Percentiles rank a stretch among this genome's conserved stretches.
phyloP scores from a whole-genome alignment of 2,888 invertebrate genomes.

The Ditylenchus weischeri region DNA sequence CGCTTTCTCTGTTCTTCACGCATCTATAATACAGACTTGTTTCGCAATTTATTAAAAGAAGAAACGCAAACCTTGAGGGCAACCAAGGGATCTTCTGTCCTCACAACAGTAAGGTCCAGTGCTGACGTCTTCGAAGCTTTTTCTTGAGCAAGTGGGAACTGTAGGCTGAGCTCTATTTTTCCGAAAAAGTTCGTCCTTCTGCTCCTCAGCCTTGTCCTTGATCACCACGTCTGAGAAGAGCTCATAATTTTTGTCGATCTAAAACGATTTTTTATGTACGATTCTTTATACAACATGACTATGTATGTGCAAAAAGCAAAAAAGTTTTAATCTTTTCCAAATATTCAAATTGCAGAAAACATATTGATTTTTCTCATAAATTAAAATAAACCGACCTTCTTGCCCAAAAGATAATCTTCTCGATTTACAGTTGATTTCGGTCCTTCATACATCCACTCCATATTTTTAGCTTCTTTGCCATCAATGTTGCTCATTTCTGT shows the following conservation, averaged over 20 bases:
- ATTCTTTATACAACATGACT: no score
- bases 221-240: constrained; percentile 53
- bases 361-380: background rate
- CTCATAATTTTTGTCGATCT: constrained; percentile 55
- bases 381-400: constrained; percentile 35
- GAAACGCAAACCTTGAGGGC: constrained; percentile 43
- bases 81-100: constrained; percentile 52
- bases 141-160: no score
- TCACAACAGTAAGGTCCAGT: constrained; percentile 42
- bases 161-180: background rate
- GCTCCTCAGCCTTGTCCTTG: constrained; percentile 40
- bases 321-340: constrained; percentile 12
- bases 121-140: no score
- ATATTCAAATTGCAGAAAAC: background rate
- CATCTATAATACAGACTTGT: constrained; percentile 29
- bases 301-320: background rate
- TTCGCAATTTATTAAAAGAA: background rate
- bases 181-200: constrained; percentile 23
- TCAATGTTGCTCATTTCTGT: background rate
- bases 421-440: constrained; percentile 48
- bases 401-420: constrained; percentile 54
- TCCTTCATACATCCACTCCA: constrained; percentile 56
- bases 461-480: constrained; percentile 29
- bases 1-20: constrained; percentile 44
- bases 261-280: constrained; percentile 15